Conservation (phyloP, 2,888 invertebrate species). For the Portevinia maculata region DNA sequence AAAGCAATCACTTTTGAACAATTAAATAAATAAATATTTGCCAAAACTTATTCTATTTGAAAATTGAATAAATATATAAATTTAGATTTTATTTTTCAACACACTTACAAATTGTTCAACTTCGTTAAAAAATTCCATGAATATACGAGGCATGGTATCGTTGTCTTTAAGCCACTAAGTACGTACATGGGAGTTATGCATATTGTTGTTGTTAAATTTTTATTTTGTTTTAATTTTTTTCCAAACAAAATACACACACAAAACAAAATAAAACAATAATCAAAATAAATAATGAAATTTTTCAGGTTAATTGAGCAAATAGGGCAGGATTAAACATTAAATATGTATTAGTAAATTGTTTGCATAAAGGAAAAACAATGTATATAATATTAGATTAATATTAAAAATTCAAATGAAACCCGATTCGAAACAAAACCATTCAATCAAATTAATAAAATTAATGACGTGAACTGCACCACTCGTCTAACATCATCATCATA, state of each 20-base stretch:
- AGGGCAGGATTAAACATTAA: conserved; percentile 28
- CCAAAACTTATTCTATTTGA: not conserved
- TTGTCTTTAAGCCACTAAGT: conserved; percentile 90
- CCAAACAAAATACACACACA: conserved; percentile 16
- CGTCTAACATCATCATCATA: conserved; percentile 10
- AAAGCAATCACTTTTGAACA: not conserved
- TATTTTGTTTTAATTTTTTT: conserved; percentile 11
- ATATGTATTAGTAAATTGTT: conserved; percentile 20
- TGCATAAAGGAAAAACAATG: not conserved
- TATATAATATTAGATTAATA: conserved; percentile 6
- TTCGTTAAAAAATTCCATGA: conserved; percentile 88
- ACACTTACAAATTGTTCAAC: conserved; percentile 88
- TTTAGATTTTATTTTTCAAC: conserved; percentile 16
- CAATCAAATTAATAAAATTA: conserved; percentile 14
- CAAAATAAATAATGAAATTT: conserved; percentile 16
- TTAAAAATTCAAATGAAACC: conserved; percentile 2
- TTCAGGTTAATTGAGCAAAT: conserved; percentile 15
- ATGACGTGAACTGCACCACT: conserved; percentile 12
- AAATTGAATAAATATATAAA: not conserved
- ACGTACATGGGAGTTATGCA: conserved; percentile 3
- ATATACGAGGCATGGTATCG: conserved; percentile 87
- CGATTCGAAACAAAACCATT: not conserved
- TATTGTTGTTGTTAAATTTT: conserved; percentile 6
- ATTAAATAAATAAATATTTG: not conserved
- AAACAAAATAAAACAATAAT: not conserved